Conservation (phyloP, 2,888 invertebrate species). For the Lingula anatina region DNA sequence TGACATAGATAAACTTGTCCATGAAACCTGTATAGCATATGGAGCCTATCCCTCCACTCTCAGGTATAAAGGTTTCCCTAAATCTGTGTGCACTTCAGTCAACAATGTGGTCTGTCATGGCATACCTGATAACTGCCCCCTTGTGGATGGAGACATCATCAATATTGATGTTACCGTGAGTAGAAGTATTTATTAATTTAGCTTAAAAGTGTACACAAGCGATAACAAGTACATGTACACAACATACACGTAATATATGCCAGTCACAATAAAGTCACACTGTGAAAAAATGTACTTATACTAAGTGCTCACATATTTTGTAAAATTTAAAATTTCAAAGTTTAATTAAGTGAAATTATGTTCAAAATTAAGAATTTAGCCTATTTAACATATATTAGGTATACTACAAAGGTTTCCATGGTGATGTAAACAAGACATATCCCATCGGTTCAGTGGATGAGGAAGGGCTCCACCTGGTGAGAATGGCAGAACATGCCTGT, state of each 20-base stretch:
- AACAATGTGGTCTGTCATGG: slow-evolving; percentile 91
- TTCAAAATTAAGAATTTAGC: too few species aligned
- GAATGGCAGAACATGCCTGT: slow-evolving; percentile 68
- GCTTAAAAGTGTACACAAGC: too few species aligned
- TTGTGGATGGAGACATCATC: slow-evolving; percentile 80
- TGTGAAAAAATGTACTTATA: too few species aligned
- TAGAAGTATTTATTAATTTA: slow-evolving; percentile 9
- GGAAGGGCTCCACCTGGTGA: slow-evolving; percentile 65
- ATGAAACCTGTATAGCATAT: slow-evolving; percentile 64
- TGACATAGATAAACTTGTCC: slow-evolving; percentile 72
- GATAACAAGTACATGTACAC: too few species aligned
- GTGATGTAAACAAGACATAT: slow-evolving; percentile 86
- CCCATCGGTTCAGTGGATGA: slow-evolving; percentile 78
- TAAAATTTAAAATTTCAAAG: too few species aligned
- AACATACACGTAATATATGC: too few species aligned
- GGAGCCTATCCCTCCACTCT: slow-evolving; percentile 87
- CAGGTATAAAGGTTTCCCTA: slow-evolving; percentile 77
- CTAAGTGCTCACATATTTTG: too few species aligned
- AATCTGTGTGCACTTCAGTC: slow-evolving; percentile 85
- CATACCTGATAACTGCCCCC: slow-evolving; percentile 74
- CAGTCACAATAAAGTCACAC: too few species aligned
- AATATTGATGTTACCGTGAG: slow-evolving; percentile 86
- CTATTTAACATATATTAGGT: too few species aligned
- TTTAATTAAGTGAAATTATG: too few species aligned
- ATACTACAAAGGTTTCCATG: slow-evolving; percentile 78